These are phyloP conservation scores for Metopia argyrocephala DNA, from an alignment of 2,888 invertebrate genomes.

Conservation along the genomic window DNA sequence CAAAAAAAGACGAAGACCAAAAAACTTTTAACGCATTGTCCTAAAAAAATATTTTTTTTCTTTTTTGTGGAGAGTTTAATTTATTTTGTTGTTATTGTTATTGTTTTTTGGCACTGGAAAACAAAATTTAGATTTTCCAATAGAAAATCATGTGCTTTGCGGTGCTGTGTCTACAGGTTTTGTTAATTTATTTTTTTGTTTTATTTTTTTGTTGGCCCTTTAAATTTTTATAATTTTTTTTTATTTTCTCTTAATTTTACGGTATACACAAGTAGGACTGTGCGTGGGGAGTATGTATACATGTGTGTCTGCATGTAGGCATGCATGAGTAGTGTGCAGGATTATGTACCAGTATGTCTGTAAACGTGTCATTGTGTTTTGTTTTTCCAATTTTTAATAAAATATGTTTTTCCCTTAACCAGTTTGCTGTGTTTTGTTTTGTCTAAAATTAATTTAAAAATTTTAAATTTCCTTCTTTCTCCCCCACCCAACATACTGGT, in stretches of 20 bases:
- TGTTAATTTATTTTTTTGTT: background rate
- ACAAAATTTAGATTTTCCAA: background rate
- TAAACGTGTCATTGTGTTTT: too few species aligned
- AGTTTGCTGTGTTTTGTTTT: too few species aligned
- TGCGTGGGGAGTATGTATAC: background rate
- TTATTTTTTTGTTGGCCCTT: background rate
- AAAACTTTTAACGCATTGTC: background rate
- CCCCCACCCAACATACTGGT: too few species aligned
- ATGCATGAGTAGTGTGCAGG: too few species aligned
- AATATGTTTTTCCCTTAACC: too few species aligned
- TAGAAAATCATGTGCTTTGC: background rate
- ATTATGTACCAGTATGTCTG: too few species aligned
- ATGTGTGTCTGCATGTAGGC: background rate
- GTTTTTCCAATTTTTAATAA: background rate
- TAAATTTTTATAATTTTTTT: slow-evolving; percentile 1
- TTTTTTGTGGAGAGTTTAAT: background rate
- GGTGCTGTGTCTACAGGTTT: slow-evolving; percentile 4
- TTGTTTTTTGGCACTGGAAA: background rate
- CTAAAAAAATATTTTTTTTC: background rate
- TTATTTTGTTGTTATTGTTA: background rate
- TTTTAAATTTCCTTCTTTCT: too few species aligned
- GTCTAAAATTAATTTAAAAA: too few species aligned
- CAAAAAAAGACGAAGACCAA: background rate
- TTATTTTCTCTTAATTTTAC: slow-evolving; percentile 1
- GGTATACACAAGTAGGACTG: background rate